phyloP scores from a whole-genome alignment of 2,113 vertebrate genomes.

The Casuarius casuarius region DNA sequence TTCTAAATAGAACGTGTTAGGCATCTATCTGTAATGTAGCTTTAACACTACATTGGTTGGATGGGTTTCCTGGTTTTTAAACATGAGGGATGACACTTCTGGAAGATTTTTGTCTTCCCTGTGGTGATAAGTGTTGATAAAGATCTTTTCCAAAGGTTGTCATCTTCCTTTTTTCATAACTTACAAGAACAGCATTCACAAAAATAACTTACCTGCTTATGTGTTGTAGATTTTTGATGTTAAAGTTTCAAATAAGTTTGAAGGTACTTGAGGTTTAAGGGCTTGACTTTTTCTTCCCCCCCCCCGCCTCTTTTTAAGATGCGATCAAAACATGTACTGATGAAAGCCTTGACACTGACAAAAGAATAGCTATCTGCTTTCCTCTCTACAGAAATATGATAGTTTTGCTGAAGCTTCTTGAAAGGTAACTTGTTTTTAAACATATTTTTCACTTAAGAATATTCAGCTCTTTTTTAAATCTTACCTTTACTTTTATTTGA shows the following conservation, averaged over 20 bases:
- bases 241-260: neutral
- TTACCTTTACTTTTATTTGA: conserved; percentile 64
- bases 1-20: neutral
- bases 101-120: neutral
- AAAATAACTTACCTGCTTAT: rapidly evolving
- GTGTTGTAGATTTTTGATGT: neutral
- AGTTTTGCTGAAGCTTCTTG: conserved; percentile 81
- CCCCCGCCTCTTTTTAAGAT: conserved; percentile 74
- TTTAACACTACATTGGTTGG: neutral
- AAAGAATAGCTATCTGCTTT: conserved; percentile 82
- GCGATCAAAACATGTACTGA: conserved; percentile 86
- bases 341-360: conserved; percentile 72
- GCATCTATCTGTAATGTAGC: neutral
- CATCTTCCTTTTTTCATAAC: neutral
- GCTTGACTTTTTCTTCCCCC: neutral
- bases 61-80: neutral
- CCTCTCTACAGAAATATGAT: conserved; percentile 91
- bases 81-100: neutral
- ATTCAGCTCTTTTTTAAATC: neutral
- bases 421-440: conserved; percentile 79
- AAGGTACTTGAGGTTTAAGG: neutral
- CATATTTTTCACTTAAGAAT: neutral
- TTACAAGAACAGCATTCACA: neutral
- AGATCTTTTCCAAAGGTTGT: neutral
- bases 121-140: neutral